Base-by-base conservation (phyloP, 2,797 vertebrate genomes). In the Helicolenus hilgendorfi region DNA sequence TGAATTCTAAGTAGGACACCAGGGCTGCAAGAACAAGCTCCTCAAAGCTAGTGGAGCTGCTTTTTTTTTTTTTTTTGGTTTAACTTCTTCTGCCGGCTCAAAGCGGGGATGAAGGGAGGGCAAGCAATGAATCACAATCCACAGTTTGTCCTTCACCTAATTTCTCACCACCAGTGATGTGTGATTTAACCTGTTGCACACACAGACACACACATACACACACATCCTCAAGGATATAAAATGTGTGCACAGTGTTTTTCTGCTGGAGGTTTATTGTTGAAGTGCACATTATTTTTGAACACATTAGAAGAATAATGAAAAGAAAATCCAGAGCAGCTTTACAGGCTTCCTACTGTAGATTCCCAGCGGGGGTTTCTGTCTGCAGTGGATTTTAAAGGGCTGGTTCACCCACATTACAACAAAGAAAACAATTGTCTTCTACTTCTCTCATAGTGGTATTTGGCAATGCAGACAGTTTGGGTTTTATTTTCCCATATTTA, bases 1-100 rank as follows among this genome's bases (percentile, higher is more conserved):
- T 31, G 85, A 92, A 94, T 94, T 79, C 86, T 94, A 96, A 96
- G 92, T 96, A 95, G 95, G 94, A 92, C 91, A 79, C 83, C 70
- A 10, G 22, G 68, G 84, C 93, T 68, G 77, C 7, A 60, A 69
- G 82, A 86, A 85, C 79, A 4, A 83, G 84, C 82, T 83, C 77
- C 79, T 77, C 73, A 80, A 85, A 87, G 80, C 78, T 60, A 24
- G 49, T 72, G 69, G 59, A 81, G 81, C 27, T 35, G 62, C 49
- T 59, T 79, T 72, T 55, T 53, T 36, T 49, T 60, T 58, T 79
- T 74, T 55, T 53, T 41, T 53, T 55, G 65, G 31, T 84, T 91
- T 65, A 75, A 78, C 85, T 90, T 81, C 6, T 64, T 81, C 65
- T 83, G 59, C 71, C 2, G 10, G 18, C 85, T 75, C 59, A 73